Conservation (phyloP, 2,888 invertebrate species). For the Prosopocoilus inquinatus region DNA sequence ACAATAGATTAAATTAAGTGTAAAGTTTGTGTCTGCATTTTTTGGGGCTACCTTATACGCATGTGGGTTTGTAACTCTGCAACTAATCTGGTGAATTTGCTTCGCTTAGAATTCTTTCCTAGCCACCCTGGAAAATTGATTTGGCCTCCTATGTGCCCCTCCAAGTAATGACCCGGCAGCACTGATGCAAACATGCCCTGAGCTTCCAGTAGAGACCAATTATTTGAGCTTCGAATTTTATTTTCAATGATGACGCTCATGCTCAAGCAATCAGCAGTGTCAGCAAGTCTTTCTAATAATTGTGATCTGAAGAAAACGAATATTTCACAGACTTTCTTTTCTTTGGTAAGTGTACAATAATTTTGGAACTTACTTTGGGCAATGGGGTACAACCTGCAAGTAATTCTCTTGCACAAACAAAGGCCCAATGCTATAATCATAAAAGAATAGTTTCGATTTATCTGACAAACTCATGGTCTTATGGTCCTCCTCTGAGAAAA, state of each 20-base stretch:
- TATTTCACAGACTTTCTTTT: neutral
- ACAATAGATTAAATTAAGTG: constrained; percentile 22
- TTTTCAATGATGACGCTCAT: constrained; percentile 83
- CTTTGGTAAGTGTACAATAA: too few relatives aligned
- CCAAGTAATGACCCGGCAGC: constrained; percentile 82
- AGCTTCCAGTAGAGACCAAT: constrained; percentile 85
- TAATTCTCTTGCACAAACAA: constrained; percentile 99
- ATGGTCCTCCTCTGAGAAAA: constrained; percentile 80
- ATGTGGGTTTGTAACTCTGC: constrained; percentile 88
- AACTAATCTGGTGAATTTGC: constrained; percentile 77
- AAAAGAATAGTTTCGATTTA: constrained; percentile 90
- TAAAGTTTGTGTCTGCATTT: neutral
- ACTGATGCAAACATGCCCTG: constrained; percentile 89
- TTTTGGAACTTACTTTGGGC: constrained; percentile 59
- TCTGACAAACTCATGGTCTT: constrained; percentile 76
- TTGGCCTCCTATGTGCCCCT: constrained; percentile 74
- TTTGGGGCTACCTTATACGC: constrained; percentile 64
- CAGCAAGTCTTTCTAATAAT: constrained; percentile 67
- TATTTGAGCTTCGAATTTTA: constrained; percentile 72
- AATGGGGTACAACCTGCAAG: constrained; percentile 72
- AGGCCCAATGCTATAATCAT: constrained; percentile 94
- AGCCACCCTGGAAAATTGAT: constrained; percentile 95
- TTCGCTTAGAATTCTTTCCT: constrained; percentile 86
- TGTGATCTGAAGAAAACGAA: constrained; percentile 51
- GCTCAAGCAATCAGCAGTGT: constrained; percentile 82